Percentiles rank a stretch among this genome's conserved stretches.
Conservation (phyloP, 2,113 vertebrate genomes). For the Macquaria australasica region DNA sequence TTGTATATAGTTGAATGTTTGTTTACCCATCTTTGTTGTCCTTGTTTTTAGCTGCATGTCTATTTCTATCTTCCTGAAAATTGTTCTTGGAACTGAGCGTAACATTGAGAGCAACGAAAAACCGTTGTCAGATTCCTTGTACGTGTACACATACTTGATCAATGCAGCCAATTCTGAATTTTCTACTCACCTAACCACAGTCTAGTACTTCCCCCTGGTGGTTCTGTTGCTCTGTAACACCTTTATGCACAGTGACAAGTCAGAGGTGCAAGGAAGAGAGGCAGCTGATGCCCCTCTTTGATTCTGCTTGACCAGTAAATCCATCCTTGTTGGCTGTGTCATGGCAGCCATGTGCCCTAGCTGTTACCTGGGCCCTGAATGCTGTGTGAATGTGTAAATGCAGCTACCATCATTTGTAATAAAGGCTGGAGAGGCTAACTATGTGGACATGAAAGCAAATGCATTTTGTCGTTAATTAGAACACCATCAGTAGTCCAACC, state of each 20-base stretch:
- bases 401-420: not conserved
- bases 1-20: too few species aligned
- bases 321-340: not conserved
- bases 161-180: too few species aligned
- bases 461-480: not conserved
- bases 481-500: not conserved
- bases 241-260: too few species aligned
- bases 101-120: too few species aligned
- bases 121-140: too few species aligned
- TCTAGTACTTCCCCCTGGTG: constrained; percentile 50
- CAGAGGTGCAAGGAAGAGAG: not conserved
- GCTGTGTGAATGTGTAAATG: not conserved
- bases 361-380: not conserved
- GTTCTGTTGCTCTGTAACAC: not conserved
- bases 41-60: too few species aligned
- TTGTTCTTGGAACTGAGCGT: too few species aligned
- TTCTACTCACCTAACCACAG: not conserved
- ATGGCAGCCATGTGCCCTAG: not conserved
- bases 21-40: too few species aligned
- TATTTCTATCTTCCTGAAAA: too few species aligned
- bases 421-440: not conserved
- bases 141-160: too few species aligned
- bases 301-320: not conserved
- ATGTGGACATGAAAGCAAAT: not conserved
- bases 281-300: not conserved